These are phyloP conservation scores for Pempheris klunzingeri DNA, from an alignment of 2,797 vertebrate species.

Conservation along the genomic window DNA sequence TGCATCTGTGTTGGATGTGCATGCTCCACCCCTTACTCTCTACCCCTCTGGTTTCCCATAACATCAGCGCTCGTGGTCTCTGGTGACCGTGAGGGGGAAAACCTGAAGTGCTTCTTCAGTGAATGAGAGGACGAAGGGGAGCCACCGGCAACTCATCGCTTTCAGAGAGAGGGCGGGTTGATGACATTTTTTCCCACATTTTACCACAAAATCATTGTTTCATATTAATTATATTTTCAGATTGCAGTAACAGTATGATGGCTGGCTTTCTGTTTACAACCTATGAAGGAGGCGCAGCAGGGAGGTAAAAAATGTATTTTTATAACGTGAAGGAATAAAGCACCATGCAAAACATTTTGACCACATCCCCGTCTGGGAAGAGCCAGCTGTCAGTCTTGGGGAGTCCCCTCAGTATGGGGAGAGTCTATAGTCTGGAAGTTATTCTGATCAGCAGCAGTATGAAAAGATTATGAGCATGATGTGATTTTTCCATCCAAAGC, in stretches of 20 bases:
- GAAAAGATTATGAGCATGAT: no score
- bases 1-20: conserved; percentile 37
- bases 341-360: no score
- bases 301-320: background rate
- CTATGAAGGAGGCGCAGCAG: background rate
- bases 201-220: background rate
- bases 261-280: background rate
- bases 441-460: no score
- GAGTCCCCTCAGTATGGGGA: no score
- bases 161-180: background rate
- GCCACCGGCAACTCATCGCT: conserved; percentile 18
- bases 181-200: background rate
- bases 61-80: conserved; percentile 38
- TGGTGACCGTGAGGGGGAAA: conserved; percentile 38
- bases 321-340: no score
- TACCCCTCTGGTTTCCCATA: conserved; percentile 37
- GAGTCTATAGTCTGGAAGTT: no score
- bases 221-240: background rate
- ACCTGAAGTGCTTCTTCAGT: conserved; percentile 41
- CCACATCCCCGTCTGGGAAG: no score
- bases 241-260: background rate
- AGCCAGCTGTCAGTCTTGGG: no score
- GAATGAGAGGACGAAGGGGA: conserved; percentile 38
- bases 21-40: background rate
- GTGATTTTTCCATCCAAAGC: no score